Conservation (phyloP, 2,888 invertebrate genomes). For the Pseudeuparius sepicola region DNA sequence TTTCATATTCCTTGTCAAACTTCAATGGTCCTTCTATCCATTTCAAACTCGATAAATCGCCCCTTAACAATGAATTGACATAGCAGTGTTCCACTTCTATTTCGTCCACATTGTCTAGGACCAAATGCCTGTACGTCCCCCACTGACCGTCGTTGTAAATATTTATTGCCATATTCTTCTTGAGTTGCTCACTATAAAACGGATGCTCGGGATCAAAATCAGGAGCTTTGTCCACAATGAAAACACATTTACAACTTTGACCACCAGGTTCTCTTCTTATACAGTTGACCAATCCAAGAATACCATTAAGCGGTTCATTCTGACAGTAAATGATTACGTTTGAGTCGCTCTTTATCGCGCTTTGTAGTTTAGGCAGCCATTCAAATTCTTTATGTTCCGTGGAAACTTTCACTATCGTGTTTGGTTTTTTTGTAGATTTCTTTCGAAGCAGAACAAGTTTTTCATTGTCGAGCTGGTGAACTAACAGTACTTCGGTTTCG, state of each 20-base stretch:
- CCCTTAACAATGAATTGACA: slow-evolving; percentile 65
- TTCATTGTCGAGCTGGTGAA: slow-evolving; percentile 43
- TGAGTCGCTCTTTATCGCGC: slow-evolving; percentile 33
- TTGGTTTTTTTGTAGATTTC: slow-evolving; percentile 10
- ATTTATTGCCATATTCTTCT: slow-evolving; percentile 70
- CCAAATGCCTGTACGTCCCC: slow-evolving; percentile 70
- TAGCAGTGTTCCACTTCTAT: slow-evolving; percentile 56
- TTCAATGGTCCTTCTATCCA: slow-evolving; percentile 67
- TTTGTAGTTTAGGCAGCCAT: slow-evolving; percentile 45
- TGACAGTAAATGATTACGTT: slow-evolving; percentile 54
- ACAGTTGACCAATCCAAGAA: slow-evolving; percentile 67
- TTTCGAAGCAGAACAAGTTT: slow-evolving; percentile 46
- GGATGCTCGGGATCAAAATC: slow-evolving; percentile 44
- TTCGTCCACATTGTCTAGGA: slow-evolving; percentile 44
- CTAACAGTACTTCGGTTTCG: too few species aligned
- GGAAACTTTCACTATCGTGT: slow-evolving; percentile 39
- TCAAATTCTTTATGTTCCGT: background rate
- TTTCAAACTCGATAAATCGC: slow-evolving; percentile 73
- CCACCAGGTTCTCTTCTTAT: slow-evolving; percentile 48
- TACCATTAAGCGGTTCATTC: slow-evolving; percentile 62
- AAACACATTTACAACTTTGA: slow-evolving; percentile 39
- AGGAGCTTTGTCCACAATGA: slow-evolving; percentile 49
- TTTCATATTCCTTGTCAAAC: slow-evolving; percentile 1
- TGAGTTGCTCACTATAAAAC: slow-evolving; percentile 55
- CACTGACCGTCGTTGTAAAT: slow-evolving; percentile 51